phyloP scores from a whole-genome alignment of 2,797 vertebrate genomes.

The Caiman crocodilus region DNA sequence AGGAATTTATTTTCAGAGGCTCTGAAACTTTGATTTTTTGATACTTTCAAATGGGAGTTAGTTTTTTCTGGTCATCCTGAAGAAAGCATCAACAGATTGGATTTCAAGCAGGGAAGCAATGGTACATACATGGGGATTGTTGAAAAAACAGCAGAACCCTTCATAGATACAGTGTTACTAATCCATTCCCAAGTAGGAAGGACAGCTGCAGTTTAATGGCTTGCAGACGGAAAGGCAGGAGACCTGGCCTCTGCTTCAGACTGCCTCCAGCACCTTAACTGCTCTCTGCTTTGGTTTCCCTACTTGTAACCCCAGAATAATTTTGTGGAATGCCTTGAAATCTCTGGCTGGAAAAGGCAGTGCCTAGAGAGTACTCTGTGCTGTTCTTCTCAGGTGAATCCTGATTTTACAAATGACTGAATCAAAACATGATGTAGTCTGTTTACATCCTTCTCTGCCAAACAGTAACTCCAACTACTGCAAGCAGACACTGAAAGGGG shows the following conservation, averaged over 20 bases:
- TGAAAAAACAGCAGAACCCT: neutral
- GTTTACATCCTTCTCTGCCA: neutral
- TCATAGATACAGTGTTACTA: neutral
- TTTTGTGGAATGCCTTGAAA: neutral
- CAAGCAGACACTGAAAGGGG: neutral
- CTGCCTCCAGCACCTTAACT: neutral
- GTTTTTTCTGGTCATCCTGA: slow-evolving; percentile 1
- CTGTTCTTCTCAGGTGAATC: neutral
- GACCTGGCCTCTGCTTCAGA: slow-evolving; percentile 8
- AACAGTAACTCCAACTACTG: neutral
- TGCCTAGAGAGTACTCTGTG: neutral
- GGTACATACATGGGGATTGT: neutral
- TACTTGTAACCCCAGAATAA: neutral
- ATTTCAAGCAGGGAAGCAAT: neutral
- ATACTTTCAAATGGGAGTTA: neutral
- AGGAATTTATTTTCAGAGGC: neutral
- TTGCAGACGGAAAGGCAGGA: slow-evolving; percentile 17
- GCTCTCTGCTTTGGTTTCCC: neutral
- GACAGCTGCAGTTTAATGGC: neutral
- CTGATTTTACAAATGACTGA: no score
- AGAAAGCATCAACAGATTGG: neutral
- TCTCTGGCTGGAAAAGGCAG: fast-evolving
- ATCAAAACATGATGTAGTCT: no score
- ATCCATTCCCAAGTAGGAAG: neutral
- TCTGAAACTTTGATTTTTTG: slow-evolving; percentile 4